Evolutionary conservation across 2,888 invertebrate genomes (phyloP), one percentile per base, ranked within the genome.

Genomic region (Patella ulyssiponensis): DNA sequence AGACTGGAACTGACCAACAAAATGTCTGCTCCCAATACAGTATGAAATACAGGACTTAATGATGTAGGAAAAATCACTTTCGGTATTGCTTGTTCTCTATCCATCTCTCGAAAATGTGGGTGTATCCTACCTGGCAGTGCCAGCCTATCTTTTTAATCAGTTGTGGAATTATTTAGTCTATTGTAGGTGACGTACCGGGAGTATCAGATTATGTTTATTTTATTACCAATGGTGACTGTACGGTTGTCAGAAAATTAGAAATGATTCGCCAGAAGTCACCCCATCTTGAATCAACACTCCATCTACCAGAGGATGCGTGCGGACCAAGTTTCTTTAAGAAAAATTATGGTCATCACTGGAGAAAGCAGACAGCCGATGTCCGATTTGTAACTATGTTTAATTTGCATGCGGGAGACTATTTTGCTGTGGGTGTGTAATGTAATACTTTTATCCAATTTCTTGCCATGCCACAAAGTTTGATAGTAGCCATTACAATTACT

Each of bases 181-280:
- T 86, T 17, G 52, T 82, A 12, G 84, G 85, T 5, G 78, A 86
- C 69, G 77, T 75, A 27, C 71, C 77, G 2, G 75, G 73, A 5
- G 56, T 77, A 0, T 76, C 85, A 17, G 84, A 85, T 2, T 78
- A 78, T 51, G 83, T 86, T 11, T 84, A 81, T 77, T 86, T 87
- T 71, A 79, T 87, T 11, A 72, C 74, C 44, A 82, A 78, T 44
- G 87, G 87, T 1, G 80, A 80, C 17, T 86, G 86, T 75, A 79
- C 79, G 11, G 71, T 87, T 14, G 83, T 87, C 3, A 82, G 84
- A n/a, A 79, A 81, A 64, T 75, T 87, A 12, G 54, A 73, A 17
- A 70, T 86, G 15, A 79, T 82, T 11, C 77, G 83, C 2, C 81
- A 81, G 72, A 80, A 82, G 54, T 85, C 85, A 0, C 86, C 86